phyloP scores from a whole-genome alignment of 2,113 vertebrate species.

The Panthera tigris region DNA sequence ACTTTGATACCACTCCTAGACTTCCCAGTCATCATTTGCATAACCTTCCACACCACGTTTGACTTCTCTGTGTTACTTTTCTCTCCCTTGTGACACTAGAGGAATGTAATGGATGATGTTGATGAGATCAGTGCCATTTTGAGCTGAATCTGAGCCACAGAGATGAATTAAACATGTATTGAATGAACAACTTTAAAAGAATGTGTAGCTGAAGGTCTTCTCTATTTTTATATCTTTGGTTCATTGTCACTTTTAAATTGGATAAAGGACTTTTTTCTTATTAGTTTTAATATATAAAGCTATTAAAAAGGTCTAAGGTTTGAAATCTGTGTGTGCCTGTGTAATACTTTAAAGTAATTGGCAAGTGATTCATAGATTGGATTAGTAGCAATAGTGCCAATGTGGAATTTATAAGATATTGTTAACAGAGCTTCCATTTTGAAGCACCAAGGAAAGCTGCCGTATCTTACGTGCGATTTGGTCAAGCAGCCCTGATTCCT shows the following conservation, averaged over 20 bases:
- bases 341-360: neutral
- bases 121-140: neutral
- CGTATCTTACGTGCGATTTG: neutral
- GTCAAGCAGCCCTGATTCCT: neutral
- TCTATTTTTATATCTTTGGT: neutral
- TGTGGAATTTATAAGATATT: neutral
- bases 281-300: slow-evolving; percentile 4
- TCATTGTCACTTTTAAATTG: neutral
- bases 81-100: neutral
- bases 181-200: neutral
- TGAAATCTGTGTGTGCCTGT: neutral
- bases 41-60: neutral
- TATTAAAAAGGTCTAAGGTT: neutral
- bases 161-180: neutral
- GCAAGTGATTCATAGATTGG: neutral
- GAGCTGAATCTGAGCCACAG: neutral
- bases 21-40: neutral
- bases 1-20: neutral
- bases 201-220: neutral
- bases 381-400: neutral
- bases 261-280: neutral
- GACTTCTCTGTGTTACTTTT: neutral
- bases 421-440: neutral
- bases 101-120: neutral
- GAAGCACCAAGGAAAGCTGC: neutral